A percentile compares a stretch with the other conserved stretches of the same genome.
Evolutionary conservation across 2,888 invertebrate genomes (phyloP).

Genomic region (Coelinius sp.): DNA sequence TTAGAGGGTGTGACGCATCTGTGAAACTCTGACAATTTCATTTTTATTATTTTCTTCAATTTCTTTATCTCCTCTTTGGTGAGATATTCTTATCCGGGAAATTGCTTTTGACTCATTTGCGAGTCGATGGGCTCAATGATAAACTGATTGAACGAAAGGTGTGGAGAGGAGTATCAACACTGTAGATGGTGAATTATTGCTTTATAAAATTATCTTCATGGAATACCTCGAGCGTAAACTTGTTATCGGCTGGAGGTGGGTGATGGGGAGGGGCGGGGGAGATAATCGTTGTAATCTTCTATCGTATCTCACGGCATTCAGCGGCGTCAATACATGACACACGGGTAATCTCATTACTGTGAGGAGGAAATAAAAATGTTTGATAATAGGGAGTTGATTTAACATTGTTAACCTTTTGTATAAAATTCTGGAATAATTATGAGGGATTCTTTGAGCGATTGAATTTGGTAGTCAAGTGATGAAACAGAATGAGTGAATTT

Average conservation of each 20-base stretch:
- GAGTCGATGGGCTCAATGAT: not conserved
- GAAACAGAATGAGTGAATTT: too few relatives aligned
- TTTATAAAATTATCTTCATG: slow-evolving; percentile 45
- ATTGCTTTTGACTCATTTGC: not conserved
- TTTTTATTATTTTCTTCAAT: not conserved
- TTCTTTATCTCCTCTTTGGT: not conserved
- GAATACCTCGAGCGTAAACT: slow-evolving; percentile 40
- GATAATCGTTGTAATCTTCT: slow-evolving; percentile 56
- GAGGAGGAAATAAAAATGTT: not conserved
- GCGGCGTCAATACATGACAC: not conserved
- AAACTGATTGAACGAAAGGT: not conserved
- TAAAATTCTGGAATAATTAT: not conserved
- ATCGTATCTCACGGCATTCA: slow-evolving; percentile 36
- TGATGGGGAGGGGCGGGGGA: slow-evolving; percentile 30
- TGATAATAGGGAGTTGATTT: not conserved
- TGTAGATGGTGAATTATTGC: not conserved
- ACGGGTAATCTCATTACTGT: not conserved
- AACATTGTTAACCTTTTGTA: not conserved
- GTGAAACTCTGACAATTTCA: not conserved
- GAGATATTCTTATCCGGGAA: not conserved
- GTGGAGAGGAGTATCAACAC: not conserved
- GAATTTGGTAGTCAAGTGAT: too few relatives aligned
- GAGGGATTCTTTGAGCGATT: too few relatives aligned
- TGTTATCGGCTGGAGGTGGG: slow-evolving; percentile 44
- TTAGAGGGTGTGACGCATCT: slow-evolving; percentile 12